These are phyloP conservation scores for Scelioninae gen. 2 DNA, from an alignment of 2,888 invertebrate species.

Conservation along the genomic window DNA sequence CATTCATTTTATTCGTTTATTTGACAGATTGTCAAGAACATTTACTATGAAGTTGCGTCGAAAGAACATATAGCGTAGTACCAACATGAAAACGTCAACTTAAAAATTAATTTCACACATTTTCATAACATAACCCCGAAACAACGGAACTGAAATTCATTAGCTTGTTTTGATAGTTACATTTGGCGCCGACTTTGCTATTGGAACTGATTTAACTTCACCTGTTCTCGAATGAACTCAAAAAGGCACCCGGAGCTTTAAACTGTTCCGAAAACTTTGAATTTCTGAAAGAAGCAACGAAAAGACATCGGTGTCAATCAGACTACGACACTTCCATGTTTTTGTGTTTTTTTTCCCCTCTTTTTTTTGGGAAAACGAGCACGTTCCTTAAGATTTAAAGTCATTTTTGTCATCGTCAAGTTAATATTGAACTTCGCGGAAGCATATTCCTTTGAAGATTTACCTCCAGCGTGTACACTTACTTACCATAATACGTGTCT, in stretches of 20 bases:
- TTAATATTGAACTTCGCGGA: slow-evolving; percentile 57
- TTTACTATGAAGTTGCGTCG: no score
- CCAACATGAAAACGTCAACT: no score
- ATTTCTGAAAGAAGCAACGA: slow-evolving; percentile 28
- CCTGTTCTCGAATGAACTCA: no score
- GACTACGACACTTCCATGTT: slow-evolving; percentile 24
- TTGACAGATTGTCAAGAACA: no score
- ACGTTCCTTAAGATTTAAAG: slow-evolving; percentile 56
- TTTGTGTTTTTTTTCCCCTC: slow-evolving; percentile 1
- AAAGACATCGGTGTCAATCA: slow-evolving; percentile 29
- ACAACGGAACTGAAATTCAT: no score
- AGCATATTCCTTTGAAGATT: slow-evolving; percentile 58
- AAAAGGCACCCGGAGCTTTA: slow-evolving; percentile 14
- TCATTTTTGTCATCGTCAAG: slow-evolving; percentile 59
- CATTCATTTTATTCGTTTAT: no score
- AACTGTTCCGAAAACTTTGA: slow-evolving; percentile 31
- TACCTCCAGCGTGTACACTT: slow-evolving; percentile 58
- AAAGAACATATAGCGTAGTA: no score
- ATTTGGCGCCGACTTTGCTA: no score
- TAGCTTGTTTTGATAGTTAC: no score
- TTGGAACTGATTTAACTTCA: no score
- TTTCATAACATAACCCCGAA: no score
- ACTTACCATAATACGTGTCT: slow-evolving; percentile 60
- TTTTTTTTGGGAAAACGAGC: slow-evolving; percentile 22
- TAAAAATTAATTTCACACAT: no score